Percentiles rank a stretch among this genome's conserved stretches.
Conservation (phyloP, 2,797 vertebrate genomes). For the Otus scops region DNA sequence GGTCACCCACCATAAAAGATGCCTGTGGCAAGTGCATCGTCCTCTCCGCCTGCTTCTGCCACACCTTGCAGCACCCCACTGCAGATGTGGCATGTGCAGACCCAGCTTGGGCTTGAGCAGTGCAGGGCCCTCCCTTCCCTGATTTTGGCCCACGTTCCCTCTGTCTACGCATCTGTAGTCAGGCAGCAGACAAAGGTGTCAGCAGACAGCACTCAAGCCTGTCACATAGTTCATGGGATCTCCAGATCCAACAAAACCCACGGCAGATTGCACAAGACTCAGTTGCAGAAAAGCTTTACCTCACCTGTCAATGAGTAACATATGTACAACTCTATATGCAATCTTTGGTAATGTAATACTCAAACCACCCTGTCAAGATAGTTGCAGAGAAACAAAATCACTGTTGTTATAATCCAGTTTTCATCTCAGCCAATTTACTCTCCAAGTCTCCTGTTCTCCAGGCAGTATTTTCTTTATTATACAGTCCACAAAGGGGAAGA, state of each 20-base stretch:
- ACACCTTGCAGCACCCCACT: accelerated
- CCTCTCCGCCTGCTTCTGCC: background rate
- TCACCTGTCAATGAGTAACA: background rate
- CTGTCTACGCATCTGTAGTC: background rate
- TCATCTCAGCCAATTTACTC: background rate
- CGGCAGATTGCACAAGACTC: background rate
- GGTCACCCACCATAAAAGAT: background rate
- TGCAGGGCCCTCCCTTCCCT: background rate
- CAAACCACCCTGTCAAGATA: background rate
- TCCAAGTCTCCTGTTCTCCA: background rate
- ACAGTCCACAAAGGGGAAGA: background rate
- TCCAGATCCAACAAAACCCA: background rate
- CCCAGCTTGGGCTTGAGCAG: background rate
- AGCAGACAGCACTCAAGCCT: background rate
- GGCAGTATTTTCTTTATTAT: background rate
- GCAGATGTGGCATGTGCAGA: background rate
- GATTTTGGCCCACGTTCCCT: background rate
- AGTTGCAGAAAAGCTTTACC: background rate
- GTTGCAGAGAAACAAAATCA: slow-evolving; percentile 1
- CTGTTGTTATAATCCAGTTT: background rate
- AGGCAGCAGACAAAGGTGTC: background rate
- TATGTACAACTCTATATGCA: background rate
- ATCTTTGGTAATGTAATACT: background rate
- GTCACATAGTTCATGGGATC: background rate
- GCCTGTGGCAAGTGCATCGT: accelerated